phyloP scores from a whole-genome alignment of 1,140 invertebrate species.

The Lasioglossum baleicum region DNA sequence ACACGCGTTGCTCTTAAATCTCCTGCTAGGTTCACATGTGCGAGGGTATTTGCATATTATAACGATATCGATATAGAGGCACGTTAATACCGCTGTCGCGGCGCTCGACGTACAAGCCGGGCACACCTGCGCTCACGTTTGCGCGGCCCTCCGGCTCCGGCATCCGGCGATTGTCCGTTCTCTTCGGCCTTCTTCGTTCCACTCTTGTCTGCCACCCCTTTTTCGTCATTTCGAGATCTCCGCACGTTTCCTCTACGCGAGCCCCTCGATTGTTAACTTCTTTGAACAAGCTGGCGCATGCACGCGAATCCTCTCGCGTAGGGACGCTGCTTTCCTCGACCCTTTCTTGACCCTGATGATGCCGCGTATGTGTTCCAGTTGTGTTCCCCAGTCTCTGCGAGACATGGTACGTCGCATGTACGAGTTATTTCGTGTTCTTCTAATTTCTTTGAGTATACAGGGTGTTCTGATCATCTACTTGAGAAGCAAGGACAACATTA shows the following conservation, averaged over 20 bases:
- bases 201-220: not conserved
- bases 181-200: conserved; percentile 21
- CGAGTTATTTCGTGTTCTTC: too few relatives aligned
- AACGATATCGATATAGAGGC: conserved; percentile 65
- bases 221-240: conserved; percentile 4
- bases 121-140: conserved; percentile 62
- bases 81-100: conserved; percentile 62
- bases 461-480: too few relatives aligned
- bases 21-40: conserved; percentile 1
- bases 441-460: too few relatives aligned
- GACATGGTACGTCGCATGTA: too few relatives aligned
- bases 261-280: conserved; percentile 1
- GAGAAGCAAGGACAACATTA: too few relatives aligned
- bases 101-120: conserved; percentile 51
- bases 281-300: too few relatives aligned
- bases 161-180: conserved; percentile 63
- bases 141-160: conserved; percentile 54
- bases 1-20: conserved; percentile 38
- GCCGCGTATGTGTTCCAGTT: too few relatives aligned
- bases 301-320: too few relatives aligned
- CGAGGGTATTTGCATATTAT: conserved; percentile 62
- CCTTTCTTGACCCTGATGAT: too few relatives aligned
- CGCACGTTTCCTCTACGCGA: not conserved
- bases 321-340: too few relatives aligned
- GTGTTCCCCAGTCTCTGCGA: too few relatives aligned